Conservation (phyloP, 2,888 invertebrate genomes). For the Athalia circularis region DNA sequence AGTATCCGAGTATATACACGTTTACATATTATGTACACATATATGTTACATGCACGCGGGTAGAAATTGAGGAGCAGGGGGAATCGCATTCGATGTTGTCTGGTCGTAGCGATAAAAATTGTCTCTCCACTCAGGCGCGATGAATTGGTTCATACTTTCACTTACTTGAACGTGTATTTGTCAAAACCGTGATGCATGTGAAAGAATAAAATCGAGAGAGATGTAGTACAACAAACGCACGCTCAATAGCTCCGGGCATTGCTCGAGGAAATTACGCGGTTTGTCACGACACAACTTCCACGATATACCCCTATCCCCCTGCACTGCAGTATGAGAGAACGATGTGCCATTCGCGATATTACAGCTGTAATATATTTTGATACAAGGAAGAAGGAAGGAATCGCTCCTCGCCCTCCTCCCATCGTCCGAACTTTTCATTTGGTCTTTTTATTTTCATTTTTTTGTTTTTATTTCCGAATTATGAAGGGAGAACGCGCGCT, state of each 20-base stretch:
- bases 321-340: not conserved
- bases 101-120: conserved; percentile 28
- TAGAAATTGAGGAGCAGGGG: not conserved
- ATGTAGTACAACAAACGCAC: not conserved
- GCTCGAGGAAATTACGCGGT: conserved; percentile 35
- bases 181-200: conserved; percentile 4
- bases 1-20: not conserved
- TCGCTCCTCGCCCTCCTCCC: not conserved
- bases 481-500: too few species aligned
- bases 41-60: too few species aligned
- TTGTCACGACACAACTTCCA: conserved; percentile 28
- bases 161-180: conserved; percentile 17
- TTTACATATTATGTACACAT: too few species aligned
- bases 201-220: conserved; percentile 16
- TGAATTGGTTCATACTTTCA: conserved; percentile 39
- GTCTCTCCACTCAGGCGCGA: conserved; percentile 34
- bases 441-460: too few species aligned
- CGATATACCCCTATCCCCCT: not conserved
- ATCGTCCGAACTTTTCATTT: too few species aligned
- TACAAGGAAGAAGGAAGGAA: not conserved
- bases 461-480: too few species aligned
- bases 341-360: not conserved
- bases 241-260: conserved; percentile 17
- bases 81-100: conserved; percentile 13
- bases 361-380: not conserved